Evolutionary conservation across 2,797 vertebrate genomes (phyloP), one percentile per base, ranked within the genome.

Genomic region (Diplodus puntazzo): DNA sequence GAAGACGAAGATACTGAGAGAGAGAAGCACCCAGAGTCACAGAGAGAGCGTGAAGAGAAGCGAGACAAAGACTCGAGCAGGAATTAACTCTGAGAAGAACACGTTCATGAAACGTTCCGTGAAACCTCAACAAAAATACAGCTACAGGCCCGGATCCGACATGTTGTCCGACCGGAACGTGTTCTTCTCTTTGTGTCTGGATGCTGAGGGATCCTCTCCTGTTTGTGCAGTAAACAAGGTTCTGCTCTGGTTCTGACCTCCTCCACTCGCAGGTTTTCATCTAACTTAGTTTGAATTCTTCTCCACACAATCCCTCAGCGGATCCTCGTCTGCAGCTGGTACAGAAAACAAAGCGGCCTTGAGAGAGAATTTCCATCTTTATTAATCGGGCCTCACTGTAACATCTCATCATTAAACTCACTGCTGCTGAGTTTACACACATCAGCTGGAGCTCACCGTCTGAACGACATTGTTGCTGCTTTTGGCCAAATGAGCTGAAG

Each of bases 391-490:
- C 8, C 34, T 21, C 34, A 43, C 58, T 23, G 42, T 71, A 34
- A 75, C 45, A 21, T 23, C 18, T 71, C 55, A 61, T 61, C 5
- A 75, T 54, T 54, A 65, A 65, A 34, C 25, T 45, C 2, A 3
- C 5, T 20, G 2, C 13, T 27, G 17, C 4, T 34, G 60, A 46
- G 13, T 30, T 13, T 53, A 34, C 14, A 25, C 46, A 42, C 18
- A 20, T 5, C 1, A n/a, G 58, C n/a, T 14, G 20, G 2, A 7
- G 39, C 20, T 21, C 17, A 21, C n/a, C 17, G 67, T 43, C 45
- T 77, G 68, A 64, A 64, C 30, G 67, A 70, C 52, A 43, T n/a
- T 18, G 12, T 55, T 49, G 16, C 17, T n/a, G 30, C 13, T 11
- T 27, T 27, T 5, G 27, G 30, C 25, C 63, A 39, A 50, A 54